Evolutionary conservation across 2,113 vertebrate genomes (phyloP).

Genomic region (Pollachius pollachius): DNA sequence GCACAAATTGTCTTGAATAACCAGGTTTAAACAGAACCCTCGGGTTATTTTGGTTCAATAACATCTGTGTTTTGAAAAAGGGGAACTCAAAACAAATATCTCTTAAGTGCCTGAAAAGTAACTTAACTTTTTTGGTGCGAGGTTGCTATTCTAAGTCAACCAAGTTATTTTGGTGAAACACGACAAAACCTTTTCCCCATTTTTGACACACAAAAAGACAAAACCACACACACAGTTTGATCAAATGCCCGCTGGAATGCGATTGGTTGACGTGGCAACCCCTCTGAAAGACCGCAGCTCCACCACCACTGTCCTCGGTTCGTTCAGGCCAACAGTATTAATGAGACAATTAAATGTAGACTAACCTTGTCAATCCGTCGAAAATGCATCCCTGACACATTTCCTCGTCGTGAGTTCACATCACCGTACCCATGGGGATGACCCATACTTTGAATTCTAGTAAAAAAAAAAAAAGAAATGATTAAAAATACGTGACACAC

Average conservation of each 20-base stretch:
- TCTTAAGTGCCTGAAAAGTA: too few species aligned
- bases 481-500: constrained; percentile 71
- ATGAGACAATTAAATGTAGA: constrained; percentile 69
- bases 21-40: constrained; percentile 6
- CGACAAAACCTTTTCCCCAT: constrained; percentile 11
- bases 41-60: constrained; percentile 7
- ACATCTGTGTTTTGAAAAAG: neutral
- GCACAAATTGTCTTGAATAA: constrained; percentile 14
- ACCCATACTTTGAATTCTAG: constrained; percentile 43
- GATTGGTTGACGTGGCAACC: constrained; percentile 43
- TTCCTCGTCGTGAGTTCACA: constrained; percentile 46
- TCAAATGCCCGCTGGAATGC: constrained; percentile 45
- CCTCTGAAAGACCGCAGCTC: constrained; percentile 48
- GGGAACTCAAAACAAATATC: too few species aligned
- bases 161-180: constrained; percentile 2
- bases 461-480: constrained; percentile 45
- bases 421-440: constrained; percentile 43
- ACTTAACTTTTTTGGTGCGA: too few species aligned
- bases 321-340: constrained; percentile 59
- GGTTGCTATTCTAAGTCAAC: too few species aligned
- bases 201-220: constrained; percentile 16
- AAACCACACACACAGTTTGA: constrained; percentile 15
- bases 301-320: constrained; percentile 67
- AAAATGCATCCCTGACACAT: constrained; percentile 62
- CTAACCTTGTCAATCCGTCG: constrained; percentile 63